Evolutionary conservation across 1,140 invertebrate genomes (phyloP), one percentile per base, ranked within the genome.

Genomic region (Hylaeus anthracinus): DNA sequence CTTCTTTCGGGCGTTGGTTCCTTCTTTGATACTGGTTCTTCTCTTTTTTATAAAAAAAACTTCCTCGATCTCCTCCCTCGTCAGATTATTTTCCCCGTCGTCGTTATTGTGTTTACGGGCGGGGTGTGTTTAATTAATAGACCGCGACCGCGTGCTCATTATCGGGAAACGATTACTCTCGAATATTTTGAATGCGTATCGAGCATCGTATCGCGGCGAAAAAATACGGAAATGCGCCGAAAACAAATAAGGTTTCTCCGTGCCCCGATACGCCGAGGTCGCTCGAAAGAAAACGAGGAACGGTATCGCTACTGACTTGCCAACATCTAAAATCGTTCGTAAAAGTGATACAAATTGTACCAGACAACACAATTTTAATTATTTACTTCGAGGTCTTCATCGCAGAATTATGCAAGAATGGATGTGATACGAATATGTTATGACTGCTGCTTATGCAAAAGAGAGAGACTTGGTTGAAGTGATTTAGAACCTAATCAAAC

Each of bases 91-190:
- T 48, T 55, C 26, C 53, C 26, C 43, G 61, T 64, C 56, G 5
- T 51, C n/a, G 26, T 56, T 75, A 45, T 66, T 26, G 26, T 64
- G 55, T 65, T 82, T 76, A 67, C 72, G 55, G 65, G 10, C 56
- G 70, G 45, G 51, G 67, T 53, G 61, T 39, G 64, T 69, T 77
- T 73, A 82, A 82, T 82, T 82, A 64, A 73, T 73, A 82, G 61
- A 2, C 69, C 9, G n/a, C 48, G 15, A 9, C 15, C 75, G 37
- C 56, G 75, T 72, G 71, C 67, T 67, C 70, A 14, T 72, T 79
- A 82, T 79, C 64, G 67, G 37, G 37, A 73, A 79, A 73, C 81
- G 81, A 79, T 82, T 76, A 75, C 76, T 83, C 79, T 41, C 53
- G 60, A 65, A 81, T 76, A 65, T 83, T 83, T 64, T 37, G 53